Evolutionary conservation across 2,113 vertebrate species (phyloP), one percentile per base, ranked within the genome.

Genomic region (Herpailurus yagouaroundi): DNA sequence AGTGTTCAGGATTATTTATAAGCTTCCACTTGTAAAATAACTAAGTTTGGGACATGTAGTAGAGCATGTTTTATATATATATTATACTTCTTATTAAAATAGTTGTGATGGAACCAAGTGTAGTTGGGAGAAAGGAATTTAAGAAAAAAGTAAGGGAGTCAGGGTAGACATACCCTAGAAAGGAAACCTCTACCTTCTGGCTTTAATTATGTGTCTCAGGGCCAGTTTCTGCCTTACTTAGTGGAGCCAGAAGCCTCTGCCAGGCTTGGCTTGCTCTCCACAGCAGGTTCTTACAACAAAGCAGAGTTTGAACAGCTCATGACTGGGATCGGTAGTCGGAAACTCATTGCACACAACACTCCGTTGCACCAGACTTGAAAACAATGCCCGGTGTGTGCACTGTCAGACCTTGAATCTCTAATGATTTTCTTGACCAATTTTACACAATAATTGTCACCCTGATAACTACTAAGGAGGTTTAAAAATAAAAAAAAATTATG

Each of bases 381-480:
- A 60, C 11, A n/a, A 0, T 31, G 6, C n/a, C 10, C 21, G 9
- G 18, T 5, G 13, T 5, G 13, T n/a, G 1, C 0, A 38, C 7
- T 64, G 29, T 27, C 27, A 89, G 38, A 55, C 4, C 48, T 71
- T 14, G 60, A 5, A 0, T 60, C 29, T 81, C 23, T 91, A n/a
- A n/a, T 55, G 3, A 71, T 91, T 48, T 93, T 88, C 15, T 81
- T 21, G 0, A 68, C 1, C 14, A 45, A 5, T 89, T 83, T 66
- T 73, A 48, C 23, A 48, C 29, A 68, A n/a, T 79, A 79, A 33
- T 82, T 18, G n/a, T 90, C 79, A 86, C 1, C 1, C 18, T 82
- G 33, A 73, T 52, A n/a, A 90, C 12, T 89, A 60, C 18, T 66
- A 74, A 50, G 45, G 16, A 90, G 21, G 12, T 1, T 88, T 50